Percentiles rank a stretch among this genome's conserved stretches.
Evolutionary conservation across 30 jellyfish, hydroid and myxozoan species (phyloP).

Genomic region (Sanderia malayensis): DNA sequence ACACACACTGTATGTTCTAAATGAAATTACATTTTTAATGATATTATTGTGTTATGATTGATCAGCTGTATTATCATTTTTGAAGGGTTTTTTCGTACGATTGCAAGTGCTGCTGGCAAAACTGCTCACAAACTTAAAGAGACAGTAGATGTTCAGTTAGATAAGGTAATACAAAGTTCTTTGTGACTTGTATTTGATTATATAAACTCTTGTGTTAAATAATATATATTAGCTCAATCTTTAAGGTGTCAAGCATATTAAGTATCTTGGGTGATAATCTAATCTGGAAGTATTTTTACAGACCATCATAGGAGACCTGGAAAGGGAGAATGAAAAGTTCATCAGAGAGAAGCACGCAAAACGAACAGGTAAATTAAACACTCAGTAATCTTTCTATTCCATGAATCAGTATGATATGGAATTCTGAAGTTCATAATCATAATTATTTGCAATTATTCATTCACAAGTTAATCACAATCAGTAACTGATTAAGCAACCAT

Average conservation of each 20-base stretch:
- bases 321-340: constrained; percentile 91
- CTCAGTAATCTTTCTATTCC: too few relatives aligned
- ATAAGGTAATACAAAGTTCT: constrained; percentile 42
- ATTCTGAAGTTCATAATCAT: not conserved
- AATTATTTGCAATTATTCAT: not conserved
- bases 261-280: not conserved
- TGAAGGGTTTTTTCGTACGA: constrained; percentile 59
- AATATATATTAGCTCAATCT: not conserved
- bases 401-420: too few relatives aligned
- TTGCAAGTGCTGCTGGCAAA: constrained; percentile 89
- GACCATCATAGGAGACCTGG: constrained; percentile 91
- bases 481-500: not conserved
- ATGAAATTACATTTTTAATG: too few relatives aligned
- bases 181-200: not conserved
- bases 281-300: not conserved
- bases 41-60: too few relatives aligned
- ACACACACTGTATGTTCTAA: too few relatives aligned
- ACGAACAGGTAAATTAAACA: constrained; percentile 82
- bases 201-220: not conserved
- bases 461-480: not conserved
- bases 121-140: constrained; percentile 82
- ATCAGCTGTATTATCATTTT: too few relatives aligned
- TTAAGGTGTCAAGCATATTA: not conserved
- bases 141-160: constrained; percentile 77
- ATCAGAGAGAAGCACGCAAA: constrained; percentile 75